Evolutionary conservation across 2,113 vertebrate species (phyloP), one percentile per base, ranked within the genome.

Genomic region (Edolisoma coerulescens): DNA sequence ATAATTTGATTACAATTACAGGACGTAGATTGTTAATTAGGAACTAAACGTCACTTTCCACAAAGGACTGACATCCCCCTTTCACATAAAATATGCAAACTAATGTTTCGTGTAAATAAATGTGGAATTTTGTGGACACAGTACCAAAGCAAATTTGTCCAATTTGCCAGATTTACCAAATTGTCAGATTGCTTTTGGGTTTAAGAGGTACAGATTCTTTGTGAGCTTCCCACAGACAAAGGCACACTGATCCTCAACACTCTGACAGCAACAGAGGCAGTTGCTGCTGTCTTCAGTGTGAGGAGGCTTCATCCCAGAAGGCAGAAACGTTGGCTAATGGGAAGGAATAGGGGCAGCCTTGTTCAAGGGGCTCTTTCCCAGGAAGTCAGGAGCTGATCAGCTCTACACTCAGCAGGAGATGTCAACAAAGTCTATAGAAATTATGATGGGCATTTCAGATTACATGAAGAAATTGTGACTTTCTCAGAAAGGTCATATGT

Each of bases 381-480:
- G 85, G 86, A 95, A 96, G 85, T 71, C 88, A 94, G 90, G 87
- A 94, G 84, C 79, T 93, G 95, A 86, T 96, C 92, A 91, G 75
- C 86, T 78, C 76, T 8, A 9, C 0, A 3, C 87, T 94, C 93
- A 96, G 94, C 89, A 87, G 93, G 91, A 97, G 95, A 96, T 67
- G 76, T 96, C 95, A 96, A 95, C 93, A 93, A 85, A 94, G 52
- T 74, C 90, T 93, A 93, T 87, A 96, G 92, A 93, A 94, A 92
- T 95, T 95, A 91, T 92, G 90, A 96, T 42, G 68, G 44, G 76
- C 20, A 4, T 89, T 91, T 96, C 87, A 93, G 76, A 93, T 96
- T 95, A 95, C 92, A 89, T 0, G 75, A 92, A 93, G 82, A 95
- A 95, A 95, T 88, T 78, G 76, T 93, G 88, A 96, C 92, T 96